Evolutionary conservation across 2,797 vertebrate species (phyloP).

Genomic region (Protosalanx chinensis): DNA sequence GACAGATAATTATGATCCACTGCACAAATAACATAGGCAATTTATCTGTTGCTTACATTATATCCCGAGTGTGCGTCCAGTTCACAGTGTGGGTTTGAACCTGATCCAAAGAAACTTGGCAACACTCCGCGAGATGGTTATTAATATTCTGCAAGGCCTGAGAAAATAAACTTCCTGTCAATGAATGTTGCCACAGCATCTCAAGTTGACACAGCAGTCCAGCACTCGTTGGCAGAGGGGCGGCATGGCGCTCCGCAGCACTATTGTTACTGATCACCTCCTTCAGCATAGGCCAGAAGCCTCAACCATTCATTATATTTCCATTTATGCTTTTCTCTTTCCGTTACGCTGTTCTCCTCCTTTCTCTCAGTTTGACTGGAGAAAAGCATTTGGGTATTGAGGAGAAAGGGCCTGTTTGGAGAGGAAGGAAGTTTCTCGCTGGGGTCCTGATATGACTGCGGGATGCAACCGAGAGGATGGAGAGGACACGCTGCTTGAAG

Average conservation of each 20-base stretch:
- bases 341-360: constrained; percentile 55
- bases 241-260: constrained; percentile 43
- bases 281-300: constrained; percentile 49
- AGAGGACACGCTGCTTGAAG: constrained; percentile 62
- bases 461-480: constrained; percentile 43
- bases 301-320: constrained; percentile 59
- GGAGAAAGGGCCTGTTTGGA: constrained; percentile 45
- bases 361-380: constrained; percentile 46
- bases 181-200: constrained; percentile 62
- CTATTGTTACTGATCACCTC: constrained; percentile 62
- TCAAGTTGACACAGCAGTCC: constrained; percentile 55
- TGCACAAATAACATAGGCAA: constrained; percentile 35
- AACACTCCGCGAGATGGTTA: constrained; percentile 46
- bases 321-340: constrained; percentile 57
- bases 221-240: constrained; percentile 49
- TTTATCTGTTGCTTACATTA: constrained; percentile 55
- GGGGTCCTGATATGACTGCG: constrained; percentile 56
- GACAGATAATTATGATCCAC: constrained; percentile 46
- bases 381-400: constrained; percentile 41
- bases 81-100: constrained; percentile 52
- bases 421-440: constrained; percentile 70
- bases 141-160: constrained; percentile 66
- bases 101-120: constrained; percentile 63
- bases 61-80: constrained; percentile 47
- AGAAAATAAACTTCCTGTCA: constrained; percentile 71